A percentile compares a stretch with the other conserved stretches of the same genome.
phyloP scores from a whole-genome alignment of 2,888 invertebrate genomes.

The Shargacucullia verbasci region DNA sequence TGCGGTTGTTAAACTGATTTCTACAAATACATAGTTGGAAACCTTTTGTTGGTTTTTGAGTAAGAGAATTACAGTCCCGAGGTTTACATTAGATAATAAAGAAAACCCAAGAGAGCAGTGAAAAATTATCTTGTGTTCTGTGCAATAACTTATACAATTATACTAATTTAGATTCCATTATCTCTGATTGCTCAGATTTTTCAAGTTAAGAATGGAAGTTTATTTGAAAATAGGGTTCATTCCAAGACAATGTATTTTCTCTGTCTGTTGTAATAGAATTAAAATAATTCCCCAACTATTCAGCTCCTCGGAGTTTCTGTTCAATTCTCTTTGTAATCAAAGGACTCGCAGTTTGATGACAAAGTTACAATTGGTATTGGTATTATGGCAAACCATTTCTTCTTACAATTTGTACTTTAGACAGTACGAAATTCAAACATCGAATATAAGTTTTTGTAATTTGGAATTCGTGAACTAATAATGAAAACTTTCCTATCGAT shows the following conservation, averaged over 20 bases:
- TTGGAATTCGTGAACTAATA: conserved; percentile 14
- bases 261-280: conserved; percentile 16
- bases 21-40: conserved; percentile 22
- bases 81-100: conserved; percentile 1
- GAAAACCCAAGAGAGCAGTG: no score
- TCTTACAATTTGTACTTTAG: conserved; percentile 3
- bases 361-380: conserved; percentile 32
- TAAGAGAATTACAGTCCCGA: conserved; percentile 4
- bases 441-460: conserved; percentile 19
- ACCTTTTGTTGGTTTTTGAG: conserved; percentile 23
- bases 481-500: conserved; percentile 10
- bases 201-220: conserved; percentile 7
- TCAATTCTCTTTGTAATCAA: conserved; percentile 41
- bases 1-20: conserved; percentile 26
- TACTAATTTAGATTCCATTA: conserved; percentile 16
- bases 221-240: not conserved
- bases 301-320: conserved; percentile 24
- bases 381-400: conserved; percentile 25
- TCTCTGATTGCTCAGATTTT: conserved; percentile 4
- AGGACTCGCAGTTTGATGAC: conserved; percentile 35
- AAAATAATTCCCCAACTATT: conserved; percentile 29
- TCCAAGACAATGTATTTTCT: conserved; percentile 22
- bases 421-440: conserved; percentile 12
- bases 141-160: no score
- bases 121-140: no score